These are phyloP conservation scores for Sorex araneus DNA, from an alignment of 2,113 vertebrate species.

Conservation along the genomic window DNA sequence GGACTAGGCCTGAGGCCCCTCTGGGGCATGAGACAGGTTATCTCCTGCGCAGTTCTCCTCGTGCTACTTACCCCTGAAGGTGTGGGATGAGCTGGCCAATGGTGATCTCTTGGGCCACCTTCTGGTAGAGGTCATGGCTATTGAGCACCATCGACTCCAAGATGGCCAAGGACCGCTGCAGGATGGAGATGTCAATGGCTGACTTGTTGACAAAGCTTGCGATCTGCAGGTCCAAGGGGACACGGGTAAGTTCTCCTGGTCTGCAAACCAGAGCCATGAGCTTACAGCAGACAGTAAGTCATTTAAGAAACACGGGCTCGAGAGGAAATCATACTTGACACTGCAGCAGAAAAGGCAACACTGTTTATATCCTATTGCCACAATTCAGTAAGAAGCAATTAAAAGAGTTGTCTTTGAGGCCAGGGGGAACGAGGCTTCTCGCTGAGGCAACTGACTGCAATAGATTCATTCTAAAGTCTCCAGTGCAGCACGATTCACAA, in stretches of 20 bases:
- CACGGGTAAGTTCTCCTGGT: accelerated
- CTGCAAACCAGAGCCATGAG: accelerated
- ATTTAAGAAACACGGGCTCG: neutral
- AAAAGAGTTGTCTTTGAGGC: too few species aligned
- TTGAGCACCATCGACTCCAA: constrained; percentile 99
- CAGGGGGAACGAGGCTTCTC: neutral
- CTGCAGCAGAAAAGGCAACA: neutral
- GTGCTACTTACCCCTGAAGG: constrained; percentile 94
- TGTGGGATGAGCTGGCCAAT: constrained; percentile 98
- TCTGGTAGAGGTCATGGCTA: constrained; percentile 98
- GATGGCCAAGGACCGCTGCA: constrained; percentile 97
- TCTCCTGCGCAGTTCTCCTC: neutral
- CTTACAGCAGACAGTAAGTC: accelerated
- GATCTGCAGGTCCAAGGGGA: constrained; percentile 90
- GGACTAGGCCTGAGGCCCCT: accelerated
- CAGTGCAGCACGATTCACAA: too few species aligned
- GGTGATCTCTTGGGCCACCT: constrained; percentile 99
- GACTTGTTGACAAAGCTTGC: constrained; percentile 98
- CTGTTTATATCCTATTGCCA: neutral
- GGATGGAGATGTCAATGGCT: constrained; percentile 95
- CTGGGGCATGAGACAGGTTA: accelerated
- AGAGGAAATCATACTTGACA: neutral
- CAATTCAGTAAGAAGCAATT: neutral
- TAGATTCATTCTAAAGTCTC: neutral
- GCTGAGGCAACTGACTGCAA: neutral